phyloP scores from a whole-genome alignment of 2,888 invertebrate species.

The Cataglyphis altisquamis region DNA sequence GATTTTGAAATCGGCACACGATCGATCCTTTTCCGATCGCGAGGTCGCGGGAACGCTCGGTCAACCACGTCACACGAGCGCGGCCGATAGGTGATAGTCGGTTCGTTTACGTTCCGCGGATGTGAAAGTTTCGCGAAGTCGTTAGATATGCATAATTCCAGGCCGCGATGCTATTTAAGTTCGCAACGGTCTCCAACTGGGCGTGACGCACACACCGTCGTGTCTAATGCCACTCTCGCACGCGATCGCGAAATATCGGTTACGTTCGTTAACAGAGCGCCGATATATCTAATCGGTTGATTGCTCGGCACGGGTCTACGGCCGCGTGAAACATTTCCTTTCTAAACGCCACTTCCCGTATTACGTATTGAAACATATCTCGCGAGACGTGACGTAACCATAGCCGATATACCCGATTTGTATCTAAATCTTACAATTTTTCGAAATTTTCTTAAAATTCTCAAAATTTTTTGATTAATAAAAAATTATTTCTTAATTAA shows the following conservation, averaged over 20 bases:
- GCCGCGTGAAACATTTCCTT: slow-evolving; percentile 46
- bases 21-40: slow-evolving; percentile 64
- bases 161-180: slow-evolving; percentile 67
- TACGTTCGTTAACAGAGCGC: slow-evolving; percentile 37
- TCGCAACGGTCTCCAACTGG: slow-evolving; percentile 62
- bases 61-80: slow-evolving; percentile 71
- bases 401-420: not conserved
- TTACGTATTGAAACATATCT: slow-evolving; percentile 44
- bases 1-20: slow-evolving; percentile 59
- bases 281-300: slow-evolving; percentile 62
- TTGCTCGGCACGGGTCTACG: slow-evolving; percentile 65
- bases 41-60: slow-evolving; percentile 75
- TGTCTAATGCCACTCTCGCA: slow-evolving; percentile 37
- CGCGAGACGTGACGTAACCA: slow-evolving; percentile 34
- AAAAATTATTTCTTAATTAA: not conserved
- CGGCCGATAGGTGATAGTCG: slow-evolving; percentile 37
- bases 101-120: slow-evolving; percentile 66
- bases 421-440: not conserved
- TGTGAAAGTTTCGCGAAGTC: slow-evolving; percentile 78
- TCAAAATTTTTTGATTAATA: not conserved
- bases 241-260: slow-evolving; percentile 52
- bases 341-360: slow-evolving; percentile 64
- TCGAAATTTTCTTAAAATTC: not conserved
- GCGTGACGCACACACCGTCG: slow-evolving; percentile 64
- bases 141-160: slow-evolving; percentile 78